Base-by-base conservation (phyloP, 2,888 invertebrate genomes). In the Melolontha melolontha region DNA sequence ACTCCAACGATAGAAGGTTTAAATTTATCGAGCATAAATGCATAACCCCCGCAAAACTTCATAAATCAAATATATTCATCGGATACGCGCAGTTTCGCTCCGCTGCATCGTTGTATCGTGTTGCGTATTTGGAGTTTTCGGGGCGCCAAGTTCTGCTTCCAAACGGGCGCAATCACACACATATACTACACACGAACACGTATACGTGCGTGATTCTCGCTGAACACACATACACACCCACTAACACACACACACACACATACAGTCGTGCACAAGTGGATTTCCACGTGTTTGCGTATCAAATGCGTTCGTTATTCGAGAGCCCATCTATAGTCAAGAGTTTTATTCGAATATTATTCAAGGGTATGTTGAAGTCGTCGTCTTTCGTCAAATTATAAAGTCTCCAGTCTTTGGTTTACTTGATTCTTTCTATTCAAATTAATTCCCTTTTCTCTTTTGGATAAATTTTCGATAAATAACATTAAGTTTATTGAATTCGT, bases 211-310 rank as follows among this genome's bases (percentile, higher is more conserved):
- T 34, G 8, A 34, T 34, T 34, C 10, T 34, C 34, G 10, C 34
- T 8, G 6, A 49, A 16, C 49, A 22, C 22, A 49, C 39, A 62
- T n/a, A 22, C 4, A 22, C 22, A 49, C 17, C n/a, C n/a, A n/a
- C n/a, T n/a, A n/a, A n/a, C n/a, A n/a, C n/a, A 47, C 16, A 49
- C 39, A 62, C 22, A 22, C 4, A 22, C 22, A 49, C 17, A 49
- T 16, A 62, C 22, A 17, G n/a, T 11, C 59, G 42, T 12, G 22
- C 22, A 17, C 47, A 34, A 62, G 59, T 62, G 59, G 47, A 16
- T 47, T 62, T 39, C 59, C 47, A 62, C 59, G 59, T 62, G 59
- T 62, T 62, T 62, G 59, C 59, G 47, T 62, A 62, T 62, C 59
- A 47, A 62, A 62, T 62, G 59, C 59, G 59, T 44, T 62, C 17